Conservation (phyloP, 2,888 invertebrate genomes). For the Epinotia brunnichana region DNA sequence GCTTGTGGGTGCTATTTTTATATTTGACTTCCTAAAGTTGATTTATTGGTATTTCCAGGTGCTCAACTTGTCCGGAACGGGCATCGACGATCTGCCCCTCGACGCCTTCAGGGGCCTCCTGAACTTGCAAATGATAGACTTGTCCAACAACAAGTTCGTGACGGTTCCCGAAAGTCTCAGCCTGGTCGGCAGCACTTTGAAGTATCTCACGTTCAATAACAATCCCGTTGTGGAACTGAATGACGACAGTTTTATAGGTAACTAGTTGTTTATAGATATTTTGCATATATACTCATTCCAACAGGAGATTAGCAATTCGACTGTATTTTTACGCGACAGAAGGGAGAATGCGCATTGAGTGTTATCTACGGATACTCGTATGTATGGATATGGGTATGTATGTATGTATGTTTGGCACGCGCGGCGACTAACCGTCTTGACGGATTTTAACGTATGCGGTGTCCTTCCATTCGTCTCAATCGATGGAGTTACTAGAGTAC, state of each 20-base stretch:
- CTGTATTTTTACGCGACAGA: too few species aligned
- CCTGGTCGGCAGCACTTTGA: slow-evolving; percentile 80
- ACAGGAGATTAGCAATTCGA: neutral
- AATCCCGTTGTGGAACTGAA: slow-evolving; percentile 85
- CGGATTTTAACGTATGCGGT: too few species aligned
- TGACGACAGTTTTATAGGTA: slow-evolving; percentile 85
- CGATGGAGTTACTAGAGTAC: too few species aligned
- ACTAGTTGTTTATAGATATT: slow-evolving; percentile 43
- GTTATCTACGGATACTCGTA: too few species aligned
- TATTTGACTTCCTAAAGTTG: neutral
- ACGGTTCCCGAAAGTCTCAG: slow-evolving; percentile 84
- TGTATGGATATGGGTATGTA: too few species aligned
- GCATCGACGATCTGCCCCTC: slow-evolving; percentile 81
- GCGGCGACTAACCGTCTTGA: too few species aligned
- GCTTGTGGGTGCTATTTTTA: neutral
- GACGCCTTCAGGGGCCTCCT: slow-evolving; percentile 79
- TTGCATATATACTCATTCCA: neutral
- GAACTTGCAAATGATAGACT: slow-evolving; percentile 82
- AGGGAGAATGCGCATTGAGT: neutral
- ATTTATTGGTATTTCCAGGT: slow-evolving; percentile 63
- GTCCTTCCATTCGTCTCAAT: too few species aligned
- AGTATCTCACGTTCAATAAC: slow-evolving; percentile 84
- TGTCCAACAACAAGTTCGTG: slow-evolving; percentile 85
- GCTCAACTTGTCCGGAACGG: slow-evolving; percentile 84
- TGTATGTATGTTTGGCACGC: too few species aligned